A percentile compares a stretch with the other conserved stretches of the same genome.
Conservation (phyloP, 1,140 invertebrate species). For the Apis dorsata region DNA sequence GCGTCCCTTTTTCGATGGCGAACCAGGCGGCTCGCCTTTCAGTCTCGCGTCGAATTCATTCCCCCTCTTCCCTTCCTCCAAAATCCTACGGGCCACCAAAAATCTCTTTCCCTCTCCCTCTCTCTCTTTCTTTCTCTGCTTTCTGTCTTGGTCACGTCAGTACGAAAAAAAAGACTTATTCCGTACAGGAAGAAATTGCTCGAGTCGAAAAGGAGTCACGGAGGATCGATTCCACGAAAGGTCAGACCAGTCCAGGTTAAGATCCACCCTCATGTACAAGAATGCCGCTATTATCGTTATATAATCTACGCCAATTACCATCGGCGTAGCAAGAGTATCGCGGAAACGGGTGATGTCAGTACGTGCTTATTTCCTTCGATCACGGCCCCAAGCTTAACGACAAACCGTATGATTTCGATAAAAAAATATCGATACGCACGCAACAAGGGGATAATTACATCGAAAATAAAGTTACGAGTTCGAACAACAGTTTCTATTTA, state of each 20-base stretch:
- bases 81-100: background rate
- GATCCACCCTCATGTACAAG: conserved; percentile 53
- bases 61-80: background rate
- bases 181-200: conserved; percentile 61
- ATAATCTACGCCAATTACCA: conserved; percentile 65
- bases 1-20: conserved; percentile 34
- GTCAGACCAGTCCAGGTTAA: conserved; percentile 52
- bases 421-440: conserved; percentile 6
- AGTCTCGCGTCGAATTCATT: background rate
- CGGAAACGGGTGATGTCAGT: conserved; percentile 57
- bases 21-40: conserved; percentile 25
- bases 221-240: conserved; percentile 63
- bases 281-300: conserved; percentile 58
- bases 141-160: conserved; percentile 7
- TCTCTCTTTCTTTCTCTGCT: too few relatives aligned
- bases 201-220: conserved; percentile 42
- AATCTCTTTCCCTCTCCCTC: background rate
- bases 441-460: background rate
- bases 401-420: conserved; percentile 11
- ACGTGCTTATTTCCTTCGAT: conserved; percentile 58
- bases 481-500: too few relatives aligned
- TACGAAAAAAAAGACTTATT: conserved; percentile 57
- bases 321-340: conserved; percentile 23
- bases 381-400: conserved; percentile 28
- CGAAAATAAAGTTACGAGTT: too few relatives aligned